These are phyloP conservation scores for Harpalus rufipes DNA, from an alignment of 2,888 invertebrate genomes.

Conservation along the genomic window DNA sequence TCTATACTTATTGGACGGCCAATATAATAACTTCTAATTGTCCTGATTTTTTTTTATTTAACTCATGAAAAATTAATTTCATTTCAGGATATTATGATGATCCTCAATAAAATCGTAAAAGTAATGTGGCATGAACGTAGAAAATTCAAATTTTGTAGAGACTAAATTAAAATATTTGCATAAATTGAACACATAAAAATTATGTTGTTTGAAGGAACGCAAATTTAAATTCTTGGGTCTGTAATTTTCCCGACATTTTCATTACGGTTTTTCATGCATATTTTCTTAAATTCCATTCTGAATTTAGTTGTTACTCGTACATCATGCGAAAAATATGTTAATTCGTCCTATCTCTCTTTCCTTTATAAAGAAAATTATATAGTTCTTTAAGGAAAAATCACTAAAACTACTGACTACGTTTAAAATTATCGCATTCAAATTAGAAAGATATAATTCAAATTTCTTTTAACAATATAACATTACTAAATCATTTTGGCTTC, in stretches of 20 bases:
- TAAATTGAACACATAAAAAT: conserved; percentile 1
- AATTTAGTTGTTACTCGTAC: background rate
- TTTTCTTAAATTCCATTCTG: conserved; percentile 5
- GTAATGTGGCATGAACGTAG: background rate
- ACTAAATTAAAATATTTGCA: conserved; percentile 14
- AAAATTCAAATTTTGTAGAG: background rate
- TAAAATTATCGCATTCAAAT: background rate
- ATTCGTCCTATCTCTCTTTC: background rate
- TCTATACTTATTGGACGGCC: too few species aligned
- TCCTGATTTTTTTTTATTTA: too few species aligned
- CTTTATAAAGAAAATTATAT: background rate
- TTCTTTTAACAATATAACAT: too few species aligned
- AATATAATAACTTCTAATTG: too few species aligned
- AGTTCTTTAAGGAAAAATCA: too few species aligned
- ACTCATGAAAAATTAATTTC: too few species aligned
- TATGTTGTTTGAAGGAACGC: background rate
- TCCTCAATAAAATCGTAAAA: background rate
- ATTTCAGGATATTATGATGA: too few species aligned
- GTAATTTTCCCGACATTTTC: conserved; percentile 15
- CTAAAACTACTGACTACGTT: too few species aligned
- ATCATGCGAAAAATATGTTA: conserved; percentile 6
- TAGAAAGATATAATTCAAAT: too few species aligned
- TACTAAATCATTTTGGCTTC: too few species aligned
- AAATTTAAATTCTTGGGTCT: conserved; percentile 22
- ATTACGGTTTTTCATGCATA: conserved; percentile 7